phyloP scores from a whole-genome alignment of 2,888 invertebrate species.

The Caenorhabditis wallacei region DNA sequence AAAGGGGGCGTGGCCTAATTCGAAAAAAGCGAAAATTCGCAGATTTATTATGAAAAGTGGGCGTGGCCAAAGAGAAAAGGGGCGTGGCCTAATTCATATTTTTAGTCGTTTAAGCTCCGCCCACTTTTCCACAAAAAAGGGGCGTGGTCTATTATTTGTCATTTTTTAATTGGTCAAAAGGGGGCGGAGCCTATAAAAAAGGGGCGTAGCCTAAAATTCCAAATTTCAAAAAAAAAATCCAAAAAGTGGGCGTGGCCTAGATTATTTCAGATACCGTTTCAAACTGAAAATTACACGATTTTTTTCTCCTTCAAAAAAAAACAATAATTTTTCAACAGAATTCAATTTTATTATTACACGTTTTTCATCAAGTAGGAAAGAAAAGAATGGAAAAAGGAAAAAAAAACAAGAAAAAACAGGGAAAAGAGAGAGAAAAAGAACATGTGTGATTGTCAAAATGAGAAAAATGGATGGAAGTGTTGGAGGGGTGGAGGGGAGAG shows the following conservation, averaged over 20 bases:
- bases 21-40: not conserved
- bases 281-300: not conserved
- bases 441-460: not conserved
- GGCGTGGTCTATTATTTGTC: no score
- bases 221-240: not conserved
- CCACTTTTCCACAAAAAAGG: no score
- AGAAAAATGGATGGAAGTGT: not conserved
- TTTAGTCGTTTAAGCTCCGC: no score
- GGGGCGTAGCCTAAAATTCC: not conserved
- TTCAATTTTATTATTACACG: no score
- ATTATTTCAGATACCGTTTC: not conserved
- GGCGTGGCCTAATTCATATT: not conserved
- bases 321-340: no score
- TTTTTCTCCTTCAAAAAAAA: not conserved
- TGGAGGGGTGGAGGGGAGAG: not conserved
- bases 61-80: not conserved
- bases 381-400: not conserved
- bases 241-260: not conserved
- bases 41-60: constrained; percentile 4
- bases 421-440: not conserved
- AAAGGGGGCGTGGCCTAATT: no score
- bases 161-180: no score
- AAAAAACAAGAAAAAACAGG: not conserved
- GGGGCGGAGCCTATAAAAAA: not conserved
- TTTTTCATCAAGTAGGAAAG: not conserved